Evolutionary conservation across 2,113 vertebrate species (phyloP).

Genomic region (Neotoma lepida): DNA sequence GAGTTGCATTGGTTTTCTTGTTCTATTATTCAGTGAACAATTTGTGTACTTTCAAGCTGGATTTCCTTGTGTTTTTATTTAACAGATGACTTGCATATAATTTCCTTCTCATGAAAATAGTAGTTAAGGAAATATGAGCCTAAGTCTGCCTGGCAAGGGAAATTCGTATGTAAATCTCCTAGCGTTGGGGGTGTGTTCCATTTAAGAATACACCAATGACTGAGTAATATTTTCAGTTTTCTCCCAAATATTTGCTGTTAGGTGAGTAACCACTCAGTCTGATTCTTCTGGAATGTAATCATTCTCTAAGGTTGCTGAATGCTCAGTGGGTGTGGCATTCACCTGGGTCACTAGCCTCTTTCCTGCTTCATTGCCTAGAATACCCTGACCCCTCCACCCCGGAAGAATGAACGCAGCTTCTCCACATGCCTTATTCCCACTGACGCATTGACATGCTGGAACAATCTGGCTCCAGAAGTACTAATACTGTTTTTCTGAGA

Average conservation of each 20-base stretch:
- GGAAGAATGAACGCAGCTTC: slow-evolving; percentile 56
- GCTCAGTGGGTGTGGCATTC: slow-evolving; percentile 24
- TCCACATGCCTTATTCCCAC: slow-evolving; percentile 76
- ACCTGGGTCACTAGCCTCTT: background rate
- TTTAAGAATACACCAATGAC: slow-evolving; percentile 4
- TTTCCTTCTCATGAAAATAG: slow-evolving; percentile 56
- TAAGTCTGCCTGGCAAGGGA: background rate
- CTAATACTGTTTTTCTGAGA: slow-evolving; percentile 72
- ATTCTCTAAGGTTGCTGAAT: background rate
- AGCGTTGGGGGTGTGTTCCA: slow-evolving; percentile 3
- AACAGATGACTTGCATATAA: slow-evolving; percentile 31
- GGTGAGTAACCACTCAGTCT: slow-evolving; percentile 22
- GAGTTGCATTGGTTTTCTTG: slow-evolving; percentile 43
- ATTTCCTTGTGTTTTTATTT: slow-evolving; percentile 60
- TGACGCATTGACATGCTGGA: slow-evolving; percentile 48
- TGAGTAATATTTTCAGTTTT: background rate
- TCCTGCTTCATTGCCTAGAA: slow-evolving; percentile 25
- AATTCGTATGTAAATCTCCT: slow-evolving; percentile 1
- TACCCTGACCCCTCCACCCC: background rate
- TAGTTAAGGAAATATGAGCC: slow-evolving; percentile 47
- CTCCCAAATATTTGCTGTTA: background rate
- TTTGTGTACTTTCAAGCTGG: slow-evolving; percentile 36
- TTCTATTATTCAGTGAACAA: background rate
- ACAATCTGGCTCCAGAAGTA: slow-evolving; percentile 67
- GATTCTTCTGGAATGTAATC: slow-evolving; percentile 53